Conservation (phyloP, 2,888 invertebrate genomes). For the Athalia cordata region DNA sequence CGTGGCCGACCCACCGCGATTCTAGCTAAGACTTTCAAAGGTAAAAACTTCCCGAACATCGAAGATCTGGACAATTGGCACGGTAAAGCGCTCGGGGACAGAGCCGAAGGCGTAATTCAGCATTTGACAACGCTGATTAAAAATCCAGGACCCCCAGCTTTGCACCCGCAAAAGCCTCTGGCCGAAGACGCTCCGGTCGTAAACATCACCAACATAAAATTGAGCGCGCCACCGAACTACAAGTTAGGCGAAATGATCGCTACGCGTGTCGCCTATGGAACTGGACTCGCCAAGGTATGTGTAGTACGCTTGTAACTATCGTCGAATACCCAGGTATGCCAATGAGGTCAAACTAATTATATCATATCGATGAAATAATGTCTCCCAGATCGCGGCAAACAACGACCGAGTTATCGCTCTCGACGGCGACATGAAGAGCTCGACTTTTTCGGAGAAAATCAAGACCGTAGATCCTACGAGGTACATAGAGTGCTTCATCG, state of each 20-base stretch:
- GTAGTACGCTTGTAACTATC: not conserved
- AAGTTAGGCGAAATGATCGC: conserved; percentile 86
- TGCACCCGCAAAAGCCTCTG: conserved; percentile 80
- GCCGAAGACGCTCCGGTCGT: conserved; percentile 83
- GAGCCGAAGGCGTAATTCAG: conserved; percentile 82
- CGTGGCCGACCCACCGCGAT: conserved; percentile 93
- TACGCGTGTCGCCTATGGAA: conserved; percentile 95
- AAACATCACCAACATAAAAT: conserved; percentile 82
- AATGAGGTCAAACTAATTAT: too few relatives aligned
- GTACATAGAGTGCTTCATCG: conserved; percentile 98
- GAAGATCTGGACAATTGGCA: conserved; percentile 98
- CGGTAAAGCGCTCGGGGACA: conserved; percentile 94
- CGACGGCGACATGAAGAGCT: conserved; percentile 99
- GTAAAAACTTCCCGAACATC: conserved; percentile 90
- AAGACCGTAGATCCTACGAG: conserved; percentile 83
- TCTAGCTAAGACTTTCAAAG: conserved; percentile 97
- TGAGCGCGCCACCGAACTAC: conserved; percentile 90
- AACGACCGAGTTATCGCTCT: conserved; percentile 90
- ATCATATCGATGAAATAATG: not conserved
- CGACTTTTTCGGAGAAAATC: conserved; percentile 96
- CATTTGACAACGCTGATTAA: conserved; percentile 81
- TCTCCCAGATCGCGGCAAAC: conserved; percentile 73
- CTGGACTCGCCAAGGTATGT: conserved; percentile 89
- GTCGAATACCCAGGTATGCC: not conserved
- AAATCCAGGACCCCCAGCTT: conserved; percentile 79